Evolutionary conservation across 1,140 invertebrate species (phyloP).

Genomic region (Wiebesia pumilae): DNA sequence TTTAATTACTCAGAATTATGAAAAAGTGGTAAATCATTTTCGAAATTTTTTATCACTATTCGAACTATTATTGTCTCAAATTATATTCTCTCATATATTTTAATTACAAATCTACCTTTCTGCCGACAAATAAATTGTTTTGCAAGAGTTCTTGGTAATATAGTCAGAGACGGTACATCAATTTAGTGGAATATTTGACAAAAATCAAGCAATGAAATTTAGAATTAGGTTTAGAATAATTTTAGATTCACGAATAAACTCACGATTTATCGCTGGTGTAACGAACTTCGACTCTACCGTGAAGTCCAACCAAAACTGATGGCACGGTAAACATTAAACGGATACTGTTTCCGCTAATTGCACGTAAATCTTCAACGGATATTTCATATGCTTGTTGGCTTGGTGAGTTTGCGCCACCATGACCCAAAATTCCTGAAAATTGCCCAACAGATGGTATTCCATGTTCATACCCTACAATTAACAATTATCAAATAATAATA

Average conservation of each 20-base stretch:
- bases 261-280: slow-evolving; percentile 85
- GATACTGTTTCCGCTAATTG: slow-evolving; percentile 85
- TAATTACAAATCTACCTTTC: no score
- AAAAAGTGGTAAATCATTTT: background rate
- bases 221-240: no score
- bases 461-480: slow-evolving; percentile 63
- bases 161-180: no score
- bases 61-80: no score
- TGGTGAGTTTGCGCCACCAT: slow-evolving; percentile 44
- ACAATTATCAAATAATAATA: background rate
- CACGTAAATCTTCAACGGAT: slow-evolving; percentile 81
- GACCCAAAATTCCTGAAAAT: slow-evolving; percentile 29
- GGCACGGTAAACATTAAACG: slow-evolving; percentile 89
- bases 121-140: no score
- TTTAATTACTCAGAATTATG: background rate
- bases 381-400: slow-evolving; percentile 73
- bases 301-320: slow-evolving; percentile 86
- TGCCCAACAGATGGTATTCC: slow-evolving; percentile 56
- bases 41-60: no score
- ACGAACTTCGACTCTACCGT: slow-evolving; percentile 87
- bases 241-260: slow-evolving; percentile 65
- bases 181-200: no score
- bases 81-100: no score
- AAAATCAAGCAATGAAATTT: no score
- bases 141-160: no score